Percentiles rank a stretch among this genome's conserved stretches.
These are phyloP conservation scores for Littorina saxatilis DNA, from an alignment of 1,140 invertebrate species.

Conservation along the genomic window DNA sequence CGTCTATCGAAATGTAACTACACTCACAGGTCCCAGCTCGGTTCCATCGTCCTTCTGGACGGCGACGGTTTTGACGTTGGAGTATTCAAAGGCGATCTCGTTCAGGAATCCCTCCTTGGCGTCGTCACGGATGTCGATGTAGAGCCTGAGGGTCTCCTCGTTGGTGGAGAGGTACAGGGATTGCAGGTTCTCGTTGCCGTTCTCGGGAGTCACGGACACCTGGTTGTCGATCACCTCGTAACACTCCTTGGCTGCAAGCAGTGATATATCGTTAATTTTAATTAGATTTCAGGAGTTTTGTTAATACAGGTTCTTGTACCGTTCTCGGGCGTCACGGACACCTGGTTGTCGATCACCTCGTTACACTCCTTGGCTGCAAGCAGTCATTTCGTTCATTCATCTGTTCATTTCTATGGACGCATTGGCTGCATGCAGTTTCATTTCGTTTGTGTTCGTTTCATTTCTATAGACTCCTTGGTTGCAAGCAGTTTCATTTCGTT, in stretches of 20 bases:
- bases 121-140: not conserved
- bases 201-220: not conserved
- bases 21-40: no score
- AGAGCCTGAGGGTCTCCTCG: not conserved
- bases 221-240: not conserved
- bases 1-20: no score
- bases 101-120: not conserved
- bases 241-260: not conserved
- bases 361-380: not conserved
- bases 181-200: not conserved
- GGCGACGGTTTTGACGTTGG: not conserved
- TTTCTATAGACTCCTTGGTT: no score
- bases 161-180: conserved; percentile 6
- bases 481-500: no score
- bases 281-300: no score
- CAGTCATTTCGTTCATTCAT: no score
- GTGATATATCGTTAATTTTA: no score
- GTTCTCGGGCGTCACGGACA: not conserved
- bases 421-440: no score
- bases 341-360: not conserved
- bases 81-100: not conserved
- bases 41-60: not conserved
- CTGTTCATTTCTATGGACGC: no score
- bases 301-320: no score
- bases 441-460: no score